phyloP scores from a whole-genome alignment of 2,113 vertebrate genomes.

The Camelus dromedarius region DNA sequence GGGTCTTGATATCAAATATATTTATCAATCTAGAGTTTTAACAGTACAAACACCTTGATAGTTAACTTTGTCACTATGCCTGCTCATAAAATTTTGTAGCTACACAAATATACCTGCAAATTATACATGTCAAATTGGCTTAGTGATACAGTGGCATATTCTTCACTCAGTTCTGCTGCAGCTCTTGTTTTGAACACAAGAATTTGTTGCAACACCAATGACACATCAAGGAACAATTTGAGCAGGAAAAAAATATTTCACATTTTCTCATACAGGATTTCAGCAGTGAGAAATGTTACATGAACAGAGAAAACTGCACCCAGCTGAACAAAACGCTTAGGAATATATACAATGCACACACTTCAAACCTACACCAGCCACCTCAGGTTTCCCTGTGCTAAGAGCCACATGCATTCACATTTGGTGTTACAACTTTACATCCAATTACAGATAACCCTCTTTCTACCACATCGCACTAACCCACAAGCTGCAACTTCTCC shows the following conservation, averaged over 20 bases:
- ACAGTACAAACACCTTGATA: neutral
- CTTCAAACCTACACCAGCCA: neutral
- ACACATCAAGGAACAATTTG: neutral
- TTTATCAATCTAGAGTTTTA: conserved; percentile 15
- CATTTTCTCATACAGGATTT: neutral
- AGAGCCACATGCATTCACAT: neutral
- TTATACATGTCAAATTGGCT: neutral
- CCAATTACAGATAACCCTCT: neutral
- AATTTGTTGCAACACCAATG: neutral
- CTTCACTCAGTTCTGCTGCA: neutral
- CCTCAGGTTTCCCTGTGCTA: neutral
- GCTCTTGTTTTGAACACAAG: neutral
- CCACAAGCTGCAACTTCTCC: neutral
- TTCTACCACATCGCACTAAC: neutral
- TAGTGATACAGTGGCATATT: neutral
- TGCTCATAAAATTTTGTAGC: neutral
- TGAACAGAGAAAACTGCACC: neutral
- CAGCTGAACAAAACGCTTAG: neutral
- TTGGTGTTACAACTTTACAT: neutral
- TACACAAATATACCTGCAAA: neutral
- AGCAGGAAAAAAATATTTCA: neutral
- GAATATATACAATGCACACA: neutral
- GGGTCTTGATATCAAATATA: neutral
- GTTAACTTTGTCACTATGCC: neutral
- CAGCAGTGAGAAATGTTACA: neutral